Conservation (phyloP, 2,797 vertebrate genomes). For the Girardinus metallicus region DNA sequence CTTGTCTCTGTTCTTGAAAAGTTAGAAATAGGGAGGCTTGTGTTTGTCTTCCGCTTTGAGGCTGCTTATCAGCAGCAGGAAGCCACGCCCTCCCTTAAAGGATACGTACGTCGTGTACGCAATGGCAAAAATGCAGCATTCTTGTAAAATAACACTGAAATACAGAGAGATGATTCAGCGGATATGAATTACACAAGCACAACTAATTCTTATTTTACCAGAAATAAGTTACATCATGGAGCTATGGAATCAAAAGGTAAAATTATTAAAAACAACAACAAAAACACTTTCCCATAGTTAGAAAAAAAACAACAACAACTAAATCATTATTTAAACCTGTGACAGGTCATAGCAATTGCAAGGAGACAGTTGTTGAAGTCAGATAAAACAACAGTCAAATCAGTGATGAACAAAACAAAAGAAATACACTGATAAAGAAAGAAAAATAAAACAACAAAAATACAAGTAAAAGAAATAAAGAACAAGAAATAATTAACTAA, state of each 20-base stretch:
- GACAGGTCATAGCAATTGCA: not conserved
- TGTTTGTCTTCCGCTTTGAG: conserved; percentile 59
- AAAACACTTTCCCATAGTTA: not conserved
- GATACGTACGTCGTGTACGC: not conserved
- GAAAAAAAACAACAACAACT: too few relatives aligned
- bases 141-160: not conserved
- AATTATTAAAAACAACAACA: not conserved
- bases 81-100: conserved; percentile 52
- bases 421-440: not conserved
- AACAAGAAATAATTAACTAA: too few relatives aligned
- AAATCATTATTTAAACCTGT: not conserved
- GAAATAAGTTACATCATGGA: not conserved
- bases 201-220: not conserved
- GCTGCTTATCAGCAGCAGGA: not conserved
- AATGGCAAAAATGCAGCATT: not conserved
- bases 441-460: not conserved
- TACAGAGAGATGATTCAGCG: not conserved
- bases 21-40: not conserved
- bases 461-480: too few relatives aligned
- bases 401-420: not conserved
- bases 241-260: not conserved
- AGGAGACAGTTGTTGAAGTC: too few relatives aligned
- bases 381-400: not conserved
- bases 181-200: not conserved
- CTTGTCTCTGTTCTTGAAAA: not conserved